Conservation (phyloP, 2,888 invertebrate genomes). For the Seira sanloemensis region DNA sequence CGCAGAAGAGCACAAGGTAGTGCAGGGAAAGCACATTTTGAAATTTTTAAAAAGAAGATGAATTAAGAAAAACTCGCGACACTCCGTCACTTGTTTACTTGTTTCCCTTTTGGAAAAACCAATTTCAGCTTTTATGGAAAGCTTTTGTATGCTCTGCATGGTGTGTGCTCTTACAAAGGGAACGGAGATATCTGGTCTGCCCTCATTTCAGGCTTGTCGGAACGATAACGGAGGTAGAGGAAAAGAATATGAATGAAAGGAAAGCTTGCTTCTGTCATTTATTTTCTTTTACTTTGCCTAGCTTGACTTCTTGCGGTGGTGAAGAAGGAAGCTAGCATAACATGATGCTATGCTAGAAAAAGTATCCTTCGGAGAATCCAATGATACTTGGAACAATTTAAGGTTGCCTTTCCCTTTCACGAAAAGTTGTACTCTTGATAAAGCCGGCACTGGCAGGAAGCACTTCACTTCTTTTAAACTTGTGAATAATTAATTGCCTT, state of each 20-base stretch:
- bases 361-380: background rate
- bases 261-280: slow-evolving; percentile 32
- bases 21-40: slow-evolving; percentile 19
- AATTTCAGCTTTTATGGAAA: background rate
- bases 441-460: slow-evolving; percentile 13
- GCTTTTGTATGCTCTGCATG: too few species aligned
- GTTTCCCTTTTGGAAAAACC: slow-evolving; percentile 19
- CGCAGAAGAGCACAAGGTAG: background rate
- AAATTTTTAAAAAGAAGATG: background rate
- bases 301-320: background rate
- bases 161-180: background rate
- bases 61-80: slow-evolving; percentile 29
- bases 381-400: background rate
- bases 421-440: background rate
- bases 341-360: background rate
- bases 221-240: background rate
- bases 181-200: background rate
- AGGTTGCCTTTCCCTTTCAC: background rate
- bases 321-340: background rate
- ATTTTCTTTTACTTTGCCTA: background rate
- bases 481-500: slow-evolving; percentile 56
- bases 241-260: slow-evolving; percentile 36
- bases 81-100: slow-evolving; percentile 29
- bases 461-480: slow-evolving; percentile 40
- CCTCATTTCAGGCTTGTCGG: slow-evolving; percentile 3